Percentiles rank a stretch among this genome's conserved stretches.
phyloP scores from a whole-genome alignment of 2,797 vertebrate genomes.

The Sebastes matsubarae region DNA sequence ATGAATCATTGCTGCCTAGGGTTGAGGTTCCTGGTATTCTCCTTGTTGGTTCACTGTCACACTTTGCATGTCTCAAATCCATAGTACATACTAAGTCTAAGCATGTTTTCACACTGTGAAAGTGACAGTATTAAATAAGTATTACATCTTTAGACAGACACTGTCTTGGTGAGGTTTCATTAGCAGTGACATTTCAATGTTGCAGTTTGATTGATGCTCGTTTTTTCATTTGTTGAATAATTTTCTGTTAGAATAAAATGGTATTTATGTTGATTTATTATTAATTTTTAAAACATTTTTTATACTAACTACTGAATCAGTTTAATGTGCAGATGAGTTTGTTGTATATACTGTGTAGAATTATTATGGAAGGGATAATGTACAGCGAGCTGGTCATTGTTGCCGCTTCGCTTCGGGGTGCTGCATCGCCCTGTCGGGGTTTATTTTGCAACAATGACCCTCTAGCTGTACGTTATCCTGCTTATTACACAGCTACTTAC shows the following conservation, averaged over 20 bases:
- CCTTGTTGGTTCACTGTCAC: neutral
- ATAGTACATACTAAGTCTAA: neutral
- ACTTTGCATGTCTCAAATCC: neutral
- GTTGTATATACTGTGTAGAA: neutral
- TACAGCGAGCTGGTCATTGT: too few relatives aligned
- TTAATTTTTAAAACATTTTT: rapidly evolving
- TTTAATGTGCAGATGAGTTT: neutral
- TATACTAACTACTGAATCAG: neutral
- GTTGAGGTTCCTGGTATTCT: neutral
- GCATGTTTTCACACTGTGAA: neutral
- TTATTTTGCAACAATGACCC: too few relatives aligned
- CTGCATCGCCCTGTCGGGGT: too few relatives aligned
- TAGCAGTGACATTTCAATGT: neutral
- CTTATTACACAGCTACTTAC: too few relatives aligned
- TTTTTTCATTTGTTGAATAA: neutral
- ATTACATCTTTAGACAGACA: too few relatives aligned
- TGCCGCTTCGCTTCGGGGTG: too few relatives aligned
- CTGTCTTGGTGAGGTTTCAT: neutral
- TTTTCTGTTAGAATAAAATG: neutral
- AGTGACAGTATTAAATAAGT: neutral
- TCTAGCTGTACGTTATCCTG: too few relatives aligned
- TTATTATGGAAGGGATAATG: neutral
- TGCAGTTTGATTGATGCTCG: neutral
- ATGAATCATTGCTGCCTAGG: neutral
- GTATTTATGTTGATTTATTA: too few relatives aligned